Base-by-base conservation (phyloP, 2,113 vertebrate species). In the Tenrec ecaudatus region DNA sequence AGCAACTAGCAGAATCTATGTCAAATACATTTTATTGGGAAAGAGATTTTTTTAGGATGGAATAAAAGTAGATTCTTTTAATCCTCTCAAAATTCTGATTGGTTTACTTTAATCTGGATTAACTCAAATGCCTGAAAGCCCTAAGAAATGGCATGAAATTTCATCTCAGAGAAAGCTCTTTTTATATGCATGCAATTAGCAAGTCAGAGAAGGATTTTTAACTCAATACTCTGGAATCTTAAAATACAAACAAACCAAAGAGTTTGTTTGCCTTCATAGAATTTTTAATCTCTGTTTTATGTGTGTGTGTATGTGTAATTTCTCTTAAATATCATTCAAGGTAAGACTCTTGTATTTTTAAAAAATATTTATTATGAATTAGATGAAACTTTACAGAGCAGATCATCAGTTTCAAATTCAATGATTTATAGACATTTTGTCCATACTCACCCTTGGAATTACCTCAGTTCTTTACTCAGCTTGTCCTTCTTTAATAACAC, bases 81-180 rank as follows among this genome's bases (percentile, higher is more conserved):
- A 75, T 86, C 68, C 11, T 90, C 29, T 94, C n/a, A 47, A 80
- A 36, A 90, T 84, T 88, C 43, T 38, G 82, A 88, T 80, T n/a
- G 5, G 77, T 38, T 92, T 76, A 68, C 17, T 75, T 88, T 88
- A 88, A 88, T 85, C 75, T 88, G n/a, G 31, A 88, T 94, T 92
- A 84, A 88, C 36, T 57, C 47, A 90, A 92, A 95, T 82, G 62
- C 76, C 47, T 53, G 29, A 85, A 81, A 73, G 73, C 1, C 4
- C 60, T 88, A 79, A 73, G 53, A 92, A 22, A 89, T 88, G 66
- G 88, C 16, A 82, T 78, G 53, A 92, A 22, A 89, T 88, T 73
- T 88, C 16, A 82, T 79, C 36, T 87, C 20, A 33, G 33, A 60
- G 73, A 60, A 66, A 25, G 9, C 29, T 66, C 6, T 89, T 62